Conservation (phyloP, 2,888 invertebrate genomes). For the Diloba caeruleocephala region DNA sequence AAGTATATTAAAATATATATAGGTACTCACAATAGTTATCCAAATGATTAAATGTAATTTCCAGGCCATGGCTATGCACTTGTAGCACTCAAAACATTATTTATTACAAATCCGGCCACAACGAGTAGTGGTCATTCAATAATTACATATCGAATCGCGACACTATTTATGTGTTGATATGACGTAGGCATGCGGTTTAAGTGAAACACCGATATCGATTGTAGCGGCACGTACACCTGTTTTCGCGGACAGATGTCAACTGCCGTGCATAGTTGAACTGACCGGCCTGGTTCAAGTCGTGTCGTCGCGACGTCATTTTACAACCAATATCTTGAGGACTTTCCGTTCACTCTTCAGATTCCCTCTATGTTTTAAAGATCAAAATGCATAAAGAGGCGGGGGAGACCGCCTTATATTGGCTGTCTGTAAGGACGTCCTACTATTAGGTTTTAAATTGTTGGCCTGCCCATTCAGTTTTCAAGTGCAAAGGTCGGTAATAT, state of each 20-base stretch:
- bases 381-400: conserved; percentile 1
- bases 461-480: conserved; percentile 54
- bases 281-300: conserved; percentile 37
- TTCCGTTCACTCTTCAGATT: conserved; percentile 31
- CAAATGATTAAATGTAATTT: conserved; percentile 65
- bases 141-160: conserved; percentile 66
- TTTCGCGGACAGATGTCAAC: conserved; percentile 63
- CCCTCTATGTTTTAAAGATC: conserved; percentile 8
- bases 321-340: conserved; percentile 56
- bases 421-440: conserved; percentile 24
- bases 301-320: conserved; percentile 45
- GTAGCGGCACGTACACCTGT: conserved; percentile 57
- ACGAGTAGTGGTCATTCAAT: conserved; percentile 54
- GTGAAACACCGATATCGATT: conserved; percentile 59
- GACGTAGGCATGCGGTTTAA: conserved; percentile 61
- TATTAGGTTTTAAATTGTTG: conserved; percentile 27
- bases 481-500: conserved; percentile 59
- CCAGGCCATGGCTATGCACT: conserved; percentile 69
- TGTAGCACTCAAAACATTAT: conserved; percentile 55
- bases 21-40: conserved; percentile 71
- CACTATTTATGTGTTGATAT: conserved; percentile 62
- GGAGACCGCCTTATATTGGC: conserved; percentile 20
- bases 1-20: conserved; percentile 8
- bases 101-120: conserved; percentile 55
- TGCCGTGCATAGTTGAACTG: conserved; percentile 54